A percentile compares a stretch with the other conserved stretches of the same genome.
Conservation (phyloP, 2,888 invertebrate genomes). For the Mesochorus sp. region DNA sequence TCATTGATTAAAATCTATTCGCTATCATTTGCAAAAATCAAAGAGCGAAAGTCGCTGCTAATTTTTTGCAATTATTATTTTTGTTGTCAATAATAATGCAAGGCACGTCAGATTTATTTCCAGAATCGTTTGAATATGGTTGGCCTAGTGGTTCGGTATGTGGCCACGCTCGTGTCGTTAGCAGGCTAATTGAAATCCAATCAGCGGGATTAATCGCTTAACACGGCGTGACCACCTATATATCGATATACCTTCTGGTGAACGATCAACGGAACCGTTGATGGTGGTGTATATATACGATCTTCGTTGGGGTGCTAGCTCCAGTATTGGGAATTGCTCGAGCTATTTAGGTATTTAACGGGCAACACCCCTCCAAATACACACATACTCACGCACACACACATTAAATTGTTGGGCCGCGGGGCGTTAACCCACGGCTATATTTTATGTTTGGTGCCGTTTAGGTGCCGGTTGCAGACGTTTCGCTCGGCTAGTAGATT, state of each 20-base stretch:
- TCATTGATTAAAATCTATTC: too few species aligned
- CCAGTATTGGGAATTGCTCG: slow-evolving; percentile 51
- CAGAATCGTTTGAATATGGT: neutral
- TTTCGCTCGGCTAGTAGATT: slow-evolving; percentile 60
- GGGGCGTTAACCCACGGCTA: slow-evolving; percentile 76
- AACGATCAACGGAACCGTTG: slow-evolving; percentile 19
- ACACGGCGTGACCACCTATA: slow-evolving; percentile 68
- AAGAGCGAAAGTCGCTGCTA: neutral
- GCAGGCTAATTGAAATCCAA: slow-evolving; percentile 79
- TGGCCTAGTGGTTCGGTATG: slow-evolving; percentile 35
- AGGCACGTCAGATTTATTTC: slow-evolving; percentile 48
- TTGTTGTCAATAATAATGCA: slow-evolving; percentile 23
- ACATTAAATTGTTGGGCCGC: slow-evolving; percentile 41
- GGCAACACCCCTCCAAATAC: slow-evolving; percentile 38
- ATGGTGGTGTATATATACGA: slow-evolving; percentile 32
- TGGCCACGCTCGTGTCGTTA: slow-evolving; percentile 66
- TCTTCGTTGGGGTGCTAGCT: slow-evolving; percentile 26
- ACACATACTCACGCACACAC: slow-evolving; percentile 1
- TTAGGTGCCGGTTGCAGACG: slow-evolving; percentile 71
- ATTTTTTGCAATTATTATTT: too few species aligned
- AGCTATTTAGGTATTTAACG: slow-evolving; percentile 76
- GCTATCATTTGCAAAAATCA: neutral
- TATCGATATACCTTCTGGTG: slow-evolving; percentile 17
- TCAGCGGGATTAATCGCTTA: slow-evolving; percentile 79
- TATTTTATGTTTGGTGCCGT: slow-evolving; percentile 76